Base-by-base conservation (phyloP, 2,888 invertebrate species). In the Lasioglossum vierecki region DNA sequence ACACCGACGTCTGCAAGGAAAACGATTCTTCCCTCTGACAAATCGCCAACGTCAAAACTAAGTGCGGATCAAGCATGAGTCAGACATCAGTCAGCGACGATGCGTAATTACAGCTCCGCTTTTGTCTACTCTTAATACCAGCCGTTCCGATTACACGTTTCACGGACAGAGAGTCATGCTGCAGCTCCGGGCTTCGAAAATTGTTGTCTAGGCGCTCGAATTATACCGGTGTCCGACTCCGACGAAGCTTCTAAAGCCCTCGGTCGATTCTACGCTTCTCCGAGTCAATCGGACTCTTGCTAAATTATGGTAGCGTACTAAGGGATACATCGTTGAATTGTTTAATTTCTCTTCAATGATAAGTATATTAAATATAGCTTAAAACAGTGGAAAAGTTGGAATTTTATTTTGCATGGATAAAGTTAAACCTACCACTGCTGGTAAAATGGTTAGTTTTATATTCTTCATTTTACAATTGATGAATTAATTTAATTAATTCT, bases 121-220 rank as follows among this genome's bases (percentile, higher is more conserved):
- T 86, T 85, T 85, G 78, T 86, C 85, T 86, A 63, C 81, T 84
- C 73, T 81, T 81, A 86, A 86, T 85, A 57, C 53, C 63, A 39
- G 73, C 53, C 77, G 80, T 77, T 57, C 41, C 75, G 75, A 75
- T 60, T 75, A 18, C 41, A 75, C 73, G 75, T 44, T 76, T n/a
- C 39, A 26, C 44, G 35, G 41, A 22, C 46, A 46, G 44, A 26
- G 18, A 76, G 63, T 76, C 75, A 76, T 76, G 60, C 63, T 30
- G 63, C 30, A 2, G 63, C 30, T 63, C 30, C 30, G 60, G 60
- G 60, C 60, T 60, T 13, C 15, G 30, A 63, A 63, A 15, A 26
- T 63, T 11, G n/a, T n/a, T 60, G 60, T 60, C 60, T 60, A 60
- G 60, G 11, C 60, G 26, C 22, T n/a, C 60, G 60, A 26, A 13